Evolutionary conservation across 2,113 vertebrate genomes (phyloP).

Genomic region (Pteruthius melanotis): DNA sequence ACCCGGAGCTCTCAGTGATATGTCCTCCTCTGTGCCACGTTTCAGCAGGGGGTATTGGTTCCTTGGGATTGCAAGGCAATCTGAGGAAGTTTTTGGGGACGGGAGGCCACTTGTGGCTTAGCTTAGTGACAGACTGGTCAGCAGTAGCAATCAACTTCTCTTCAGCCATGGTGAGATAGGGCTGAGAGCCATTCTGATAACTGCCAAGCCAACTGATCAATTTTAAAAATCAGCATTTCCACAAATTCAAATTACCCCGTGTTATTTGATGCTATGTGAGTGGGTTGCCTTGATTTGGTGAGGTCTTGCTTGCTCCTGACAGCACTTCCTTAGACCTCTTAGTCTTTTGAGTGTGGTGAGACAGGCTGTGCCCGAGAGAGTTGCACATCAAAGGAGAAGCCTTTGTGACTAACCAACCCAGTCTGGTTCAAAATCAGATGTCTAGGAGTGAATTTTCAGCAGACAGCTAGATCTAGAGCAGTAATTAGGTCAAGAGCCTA

Average conservation of each 20-base stretch:
- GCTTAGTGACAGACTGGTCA: not conserved
- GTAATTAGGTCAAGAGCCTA: not conserved
- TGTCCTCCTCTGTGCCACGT: not conserved
- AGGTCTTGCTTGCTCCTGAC: not conserved
- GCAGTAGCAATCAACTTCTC: not conserved
- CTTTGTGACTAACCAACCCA: not conserved
- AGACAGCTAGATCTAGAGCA: not conserved
- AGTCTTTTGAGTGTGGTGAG: not conserved
- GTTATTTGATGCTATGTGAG: not conserved
- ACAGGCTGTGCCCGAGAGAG: not conserved
- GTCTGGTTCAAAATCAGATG: not conserved
- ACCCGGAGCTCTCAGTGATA: not conserved
- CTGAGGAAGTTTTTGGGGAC: not conserved
- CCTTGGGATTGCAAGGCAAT: not conserved
- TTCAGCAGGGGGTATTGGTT: not conserved
- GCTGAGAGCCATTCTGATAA: not conserved
- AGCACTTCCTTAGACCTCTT: not conserved
- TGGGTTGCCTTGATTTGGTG: not conserved
- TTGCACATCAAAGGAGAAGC: not conserved
- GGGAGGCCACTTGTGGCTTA: not conserved
- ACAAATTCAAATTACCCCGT: not conserved
- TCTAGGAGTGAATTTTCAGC: not conserved
- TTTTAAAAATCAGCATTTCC: not conserved
- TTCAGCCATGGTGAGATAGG: not conserved
- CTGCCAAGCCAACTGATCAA: not conserved